phyloP scores from a whole-genome alignment of 2,888 invertebrate species.

The Epirrhoe alternata region DNA sequence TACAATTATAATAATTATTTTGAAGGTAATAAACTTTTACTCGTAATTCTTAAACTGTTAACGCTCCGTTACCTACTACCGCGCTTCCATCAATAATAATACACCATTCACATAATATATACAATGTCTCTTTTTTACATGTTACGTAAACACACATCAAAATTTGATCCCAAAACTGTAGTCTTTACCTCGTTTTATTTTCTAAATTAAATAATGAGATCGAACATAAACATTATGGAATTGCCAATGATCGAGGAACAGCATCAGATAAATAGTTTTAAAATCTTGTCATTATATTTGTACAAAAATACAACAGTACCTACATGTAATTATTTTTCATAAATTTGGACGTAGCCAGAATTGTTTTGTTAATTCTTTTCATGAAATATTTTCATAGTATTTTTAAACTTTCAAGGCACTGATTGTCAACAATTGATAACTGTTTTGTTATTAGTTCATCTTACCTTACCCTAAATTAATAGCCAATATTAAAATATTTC shows the following conservation, averaged over 20 bases:
- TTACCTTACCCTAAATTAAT: slow-evolving; percentile 78
- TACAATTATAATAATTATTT: slow-evolving; percentile 81
- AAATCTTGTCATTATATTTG: slow-evolving; percentile 46
- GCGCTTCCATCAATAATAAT: slow-evolving; percentile 71
- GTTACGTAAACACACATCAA: slow-evolving; percentile 83
- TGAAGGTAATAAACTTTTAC: slow-evolving; percentile 80
- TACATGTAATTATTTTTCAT: slow-evolving; percentile 50
- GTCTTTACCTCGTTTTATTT: slow-evolving; percentile 84
- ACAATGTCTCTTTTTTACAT: slow-evolving; percentile 80
- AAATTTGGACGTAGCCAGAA: slow-evolving; percentile 64
- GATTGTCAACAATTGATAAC: slow-evolving; percentile 78
- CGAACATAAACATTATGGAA: slow-evolving; percentile 81
- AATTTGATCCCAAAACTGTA: slow-evolving; percentile 85
- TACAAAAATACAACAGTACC: slow-evolving; percentile 56
- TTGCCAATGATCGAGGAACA: slow-evolving; percentile 66
- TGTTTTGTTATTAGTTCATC: slow-evolving; percentile 73
- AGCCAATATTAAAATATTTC: slow-evolving; percentile 83
- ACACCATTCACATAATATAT: slow-evolving; percentile 82
- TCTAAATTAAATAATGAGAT: slow-evolving; percentile 85
- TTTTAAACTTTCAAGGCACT: slow-evolving; percentile 79
- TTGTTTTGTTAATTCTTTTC: slow-evolving; percentile 50
- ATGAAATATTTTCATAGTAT: slow-evolving; percentile 73
- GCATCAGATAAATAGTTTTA: slow-evolving; percentile 52
- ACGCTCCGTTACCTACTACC: slow-evolving; percentile 71
- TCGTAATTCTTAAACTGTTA: slow-evolving; percentile 71